These are phyloP conservation scores for Mactra quadrangularis DNA, from an alignment of 1,140 invertebrate species.

Conservation along the genomic window DNA sequence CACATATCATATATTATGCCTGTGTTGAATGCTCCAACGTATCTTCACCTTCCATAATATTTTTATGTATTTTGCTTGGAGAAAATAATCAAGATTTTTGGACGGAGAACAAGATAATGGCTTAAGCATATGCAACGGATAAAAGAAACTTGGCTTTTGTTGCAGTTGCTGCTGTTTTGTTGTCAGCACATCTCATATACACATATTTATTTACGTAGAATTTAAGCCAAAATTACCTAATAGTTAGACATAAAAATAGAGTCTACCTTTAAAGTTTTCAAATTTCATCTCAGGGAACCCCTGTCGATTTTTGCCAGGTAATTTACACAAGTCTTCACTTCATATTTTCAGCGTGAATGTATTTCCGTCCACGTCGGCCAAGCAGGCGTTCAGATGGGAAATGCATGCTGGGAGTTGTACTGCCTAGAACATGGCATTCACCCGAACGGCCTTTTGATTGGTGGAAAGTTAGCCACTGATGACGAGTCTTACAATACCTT, in stretches of 20 bases:
- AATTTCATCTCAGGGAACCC: background rate
- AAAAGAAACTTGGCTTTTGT: no score
- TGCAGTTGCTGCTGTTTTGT: no score
- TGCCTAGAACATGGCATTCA: constrained; percentile 92
- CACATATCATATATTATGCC: background rate
- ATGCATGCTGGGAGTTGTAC: constrained; percentile 92
- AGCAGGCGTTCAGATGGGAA: constrained; percentile 95
- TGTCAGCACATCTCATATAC: no score
- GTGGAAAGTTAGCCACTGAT: constrained; percentile 84
- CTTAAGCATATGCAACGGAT: background rate
- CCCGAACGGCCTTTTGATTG: constrained; percentile 89
- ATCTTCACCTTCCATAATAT: constrained; percentile 7
- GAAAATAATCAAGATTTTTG: background rate
- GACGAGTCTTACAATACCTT: constrained; percentile 85
- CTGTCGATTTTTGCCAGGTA: background rate
- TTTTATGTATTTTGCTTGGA: background rate
- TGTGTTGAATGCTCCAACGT: background rate
- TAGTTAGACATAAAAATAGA: background rate
- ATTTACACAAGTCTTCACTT: background rate
- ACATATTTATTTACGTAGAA: background rate
- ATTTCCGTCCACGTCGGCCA: constrained; percentile 95
- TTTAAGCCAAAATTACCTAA: background rate
- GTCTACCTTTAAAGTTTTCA: background rate
- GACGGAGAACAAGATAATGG: background rate
- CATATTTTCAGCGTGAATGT: constrained; percentile 87